Evolutionary conservation across 2,113 vertebrate species (phyloP).

Genomic region (Lipophrys pholis): DNA sequence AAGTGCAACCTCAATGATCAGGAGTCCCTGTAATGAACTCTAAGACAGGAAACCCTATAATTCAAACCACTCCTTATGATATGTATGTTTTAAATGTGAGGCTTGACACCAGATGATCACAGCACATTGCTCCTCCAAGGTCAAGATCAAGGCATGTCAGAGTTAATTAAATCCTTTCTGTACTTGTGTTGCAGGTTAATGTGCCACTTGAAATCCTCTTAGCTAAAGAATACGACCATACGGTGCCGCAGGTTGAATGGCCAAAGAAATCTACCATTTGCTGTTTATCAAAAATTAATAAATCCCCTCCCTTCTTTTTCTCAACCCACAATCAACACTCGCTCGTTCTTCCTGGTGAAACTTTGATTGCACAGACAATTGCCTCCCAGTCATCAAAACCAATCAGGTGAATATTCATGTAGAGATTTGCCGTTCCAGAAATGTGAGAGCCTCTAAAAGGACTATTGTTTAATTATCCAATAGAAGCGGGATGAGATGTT

Average conservation of each 20-base stretch:
- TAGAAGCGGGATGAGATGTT: conserved; percentile 34
- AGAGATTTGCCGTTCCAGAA: conserved; percentile 43
- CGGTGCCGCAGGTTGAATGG: background rate
- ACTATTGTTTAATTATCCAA: conserved; percentile 63
- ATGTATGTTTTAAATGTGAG: conserved; percentile 38
- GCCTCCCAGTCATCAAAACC: conserved; percentile 36
- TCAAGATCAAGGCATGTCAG: conserved; percentile 37
- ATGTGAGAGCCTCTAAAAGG: conserved; percentile 26
- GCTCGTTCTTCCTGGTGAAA: conserved; percentile 36
- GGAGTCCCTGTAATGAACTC: conserved; percentile 34
- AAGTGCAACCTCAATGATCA: conserved; percentile 46
- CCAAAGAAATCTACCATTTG: conserved; percentile 7
- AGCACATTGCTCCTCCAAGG: background rate
- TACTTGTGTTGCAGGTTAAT: conserved; percentile 30
- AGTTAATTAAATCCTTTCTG: conserved; percentile 28
- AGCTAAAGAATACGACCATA: conserved; percentile 1
- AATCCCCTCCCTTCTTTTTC: background rate
- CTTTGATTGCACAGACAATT: conserved; percentile 48
- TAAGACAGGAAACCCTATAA: conserved; percentile 42
- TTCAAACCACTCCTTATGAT: conserved; percentile 23
- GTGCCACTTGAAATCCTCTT: conserved; percentile 26
- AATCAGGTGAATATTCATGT: conserved; percentile 60
- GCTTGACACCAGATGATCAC: conserved; percentile 35
- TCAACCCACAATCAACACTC: conserved; percentile 33
- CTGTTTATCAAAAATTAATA: conserved; percentile 32